Base-by-base conservation (phyloP, 2,113 vertebrate species). In the Cygnus atratus region DNA sequence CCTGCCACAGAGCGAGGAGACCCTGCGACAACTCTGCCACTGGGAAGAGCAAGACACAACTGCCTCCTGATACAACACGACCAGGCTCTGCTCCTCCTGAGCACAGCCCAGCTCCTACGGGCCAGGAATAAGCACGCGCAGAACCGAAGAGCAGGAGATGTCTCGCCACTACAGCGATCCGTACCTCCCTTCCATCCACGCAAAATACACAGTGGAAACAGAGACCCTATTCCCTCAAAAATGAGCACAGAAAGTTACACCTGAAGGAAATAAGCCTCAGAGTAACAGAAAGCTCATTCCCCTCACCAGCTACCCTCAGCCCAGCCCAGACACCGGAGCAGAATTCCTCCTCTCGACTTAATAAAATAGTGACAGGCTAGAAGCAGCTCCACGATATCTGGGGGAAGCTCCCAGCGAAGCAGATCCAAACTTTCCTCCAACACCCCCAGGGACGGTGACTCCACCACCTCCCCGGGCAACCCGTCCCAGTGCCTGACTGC, bases 161-260 rank as follows among this genome's bases (percentile, higher is more conserved):
- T 43, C 70, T 74, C 63, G 57, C 8, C 48, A 5, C 44, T 41
- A 25, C 57, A 75, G 54, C 2, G 2, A 84, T 16, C 16, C 29
- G 31, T 15, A 46, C 5, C 7, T 33, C 10, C 3, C 16, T 58
- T 58, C 35, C 37, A 66, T 5, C 52, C n/a, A 74, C 41, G 15
- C 15, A 25, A 81, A 92, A 46, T 0, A 41, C 22, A 35, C 4
- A 21, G 21, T 29, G 65, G n/a, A 73, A 78, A 52, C 24, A 55
- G 10, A 73, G 37, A 65, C 4, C 1, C 15, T 0, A 1, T 24
- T 54, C 66, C 57, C n/a, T 59, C 63, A 63, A 41, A 74, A 77
- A 43, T 3, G 4, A 68, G 13, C 0, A 0, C 63, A 20, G 19
- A 68, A 33, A 2, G 1, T 29, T 48, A 31, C 35, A 63, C 29